These are phyloP conservation scores for Orthosia gothica DNA, from an alignment of 2,888 invertebrate genomes.

Conservation along the genomic window DNA sequence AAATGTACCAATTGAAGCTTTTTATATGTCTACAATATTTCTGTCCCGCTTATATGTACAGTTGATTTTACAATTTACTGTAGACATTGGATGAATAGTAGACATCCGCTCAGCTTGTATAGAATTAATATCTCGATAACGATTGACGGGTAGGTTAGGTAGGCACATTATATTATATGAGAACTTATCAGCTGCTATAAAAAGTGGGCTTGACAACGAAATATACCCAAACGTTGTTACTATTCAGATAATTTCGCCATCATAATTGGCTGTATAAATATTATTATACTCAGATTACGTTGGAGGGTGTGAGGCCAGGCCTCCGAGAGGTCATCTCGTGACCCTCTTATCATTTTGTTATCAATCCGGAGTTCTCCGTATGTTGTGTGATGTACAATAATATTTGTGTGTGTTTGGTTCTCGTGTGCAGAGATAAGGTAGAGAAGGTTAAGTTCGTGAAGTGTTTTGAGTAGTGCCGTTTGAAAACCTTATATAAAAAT, in stretches of 20 bases:
- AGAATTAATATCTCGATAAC: no score
- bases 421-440: conserved; percentile 2
- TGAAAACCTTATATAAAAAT: not conserved
- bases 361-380: conserved; percentile 51
- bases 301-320: conserved; percentile 66
- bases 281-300: conserved; percentile 46
- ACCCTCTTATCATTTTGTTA: conserved; percentile 51
- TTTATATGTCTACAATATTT: no score
- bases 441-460: conserved; percentile 31
- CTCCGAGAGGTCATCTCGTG: conserved; percentile 56
- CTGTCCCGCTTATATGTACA: no score
- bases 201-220: conserved; percentile 17
- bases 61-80: no score
- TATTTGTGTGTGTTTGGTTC: conserved; percentile 47
- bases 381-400: conserved; percentile 45
- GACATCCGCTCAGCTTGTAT: no score
- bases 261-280: conserved; percentile 16
- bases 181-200: no score
- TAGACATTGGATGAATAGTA: no score
- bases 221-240: conserved; percentile 24
- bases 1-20: no score
- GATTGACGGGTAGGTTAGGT: no score
- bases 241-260: conserved; percentile 29
- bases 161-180: no score
- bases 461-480: not conserved